phyloP scores from a whole-genome alignment of 2,113 vertebrate genomes.

The Podocnemis expansa region DNA sequence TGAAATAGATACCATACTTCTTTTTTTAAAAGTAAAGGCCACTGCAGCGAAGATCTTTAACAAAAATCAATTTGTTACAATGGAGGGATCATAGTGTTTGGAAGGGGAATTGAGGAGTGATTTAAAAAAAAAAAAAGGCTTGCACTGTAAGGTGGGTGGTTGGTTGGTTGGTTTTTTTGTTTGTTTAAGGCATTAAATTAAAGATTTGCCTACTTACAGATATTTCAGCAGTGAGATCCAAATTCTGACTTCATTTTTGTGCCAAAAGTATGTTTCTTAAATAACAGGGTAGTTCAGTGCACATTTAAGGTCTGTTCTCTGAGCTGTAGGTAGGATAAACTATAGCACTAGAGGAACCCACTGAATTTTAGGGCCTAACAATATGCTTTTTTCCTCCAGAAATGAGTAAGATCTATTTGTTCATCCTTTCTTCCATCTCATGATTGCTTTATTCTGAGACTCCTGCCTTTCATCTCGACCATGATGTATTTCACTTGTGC shows the following conservation, averaged over 20 bases:
- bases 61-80: no score
- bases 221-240: neutral
- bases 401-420: neutral
- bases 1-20: no score
- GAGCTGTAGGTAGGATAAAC: neutral
- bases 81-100: no score
- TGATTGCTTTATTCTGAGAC: neutral
- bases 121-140: no score
- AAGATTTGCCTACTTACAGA: neutral
- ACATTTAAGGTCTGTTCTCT: neutral
- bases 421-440: neutral
- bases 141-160: no score
- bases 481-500: neutral
- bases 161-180: no score
- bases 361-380: neutral
- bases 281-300: neutral
- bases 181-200: no score
- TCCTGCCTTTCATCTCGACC: neutral
- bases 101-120: no score
- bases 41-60: no score
- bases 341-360: neutral
- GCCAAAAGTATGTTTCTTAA: neutral
- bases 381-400: neutral
- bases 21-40: no score
- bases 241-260: neutral